These are phyloP conservation scores for Athene cunicularia DNA, from an alignment of 2,113 vertebrate species.

Conservation along the genomic window DNA sequence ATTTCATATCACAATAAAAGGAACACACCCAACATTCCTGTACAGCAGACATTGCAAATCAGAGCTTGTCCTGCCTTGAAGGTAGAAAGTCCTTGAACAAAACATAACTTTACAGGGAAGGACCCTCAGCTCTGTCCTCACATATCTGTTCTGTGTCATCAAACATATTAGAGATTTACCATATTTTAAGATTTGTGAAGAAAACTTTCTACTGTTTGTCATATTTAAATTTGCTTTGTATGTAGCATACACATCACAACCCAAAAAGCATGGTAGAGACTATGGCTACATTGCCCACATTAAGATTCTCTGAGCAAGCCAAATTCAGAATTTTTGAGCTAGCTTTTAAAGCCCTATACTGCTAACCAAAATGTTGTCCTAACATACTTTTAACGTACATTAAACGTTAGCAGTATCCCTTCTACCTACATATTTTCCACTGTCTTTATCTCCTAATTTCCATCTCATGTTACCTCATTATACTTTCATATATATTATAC, in stretches of 20 bases:
- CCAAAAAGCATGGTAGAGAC: neutral
- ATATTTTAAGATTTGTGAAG: neutral
- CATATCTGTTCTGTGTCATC: neutral
- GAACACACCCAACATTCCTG: slow-evolving; percentile 60
- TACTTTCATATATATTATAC: neutral
- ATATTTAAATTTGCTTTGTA: neutral
- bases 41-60: slow-evolving; percentile 39
- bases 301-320: neutral
- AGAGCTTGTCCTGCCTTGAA: slow-evolving; percentile 57
- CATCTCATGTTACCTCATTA: neutral
- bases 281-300: neutral
- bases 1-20: slow-evolving; percentile 38
- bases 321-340: neutral
- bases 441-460: neutral
- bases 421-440: neutral
- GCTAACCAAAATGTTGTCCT: neutral
- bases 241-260: neutral
- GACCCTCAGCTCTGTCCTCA: neutral
- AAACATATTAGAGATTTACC: neutral
- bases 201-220: neutral
- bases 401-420: neutral
- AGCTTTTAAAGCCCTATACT: neutral
- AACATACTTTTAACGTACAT: neutral
- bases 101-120: slow-evolving; percentile 2
- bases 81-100: slow-evolving; percentile 40